Evolutionary conservation across 2,797 vertebrate genomes (phyloP).

Genomic region (Antennarius maculatus): DNA sequence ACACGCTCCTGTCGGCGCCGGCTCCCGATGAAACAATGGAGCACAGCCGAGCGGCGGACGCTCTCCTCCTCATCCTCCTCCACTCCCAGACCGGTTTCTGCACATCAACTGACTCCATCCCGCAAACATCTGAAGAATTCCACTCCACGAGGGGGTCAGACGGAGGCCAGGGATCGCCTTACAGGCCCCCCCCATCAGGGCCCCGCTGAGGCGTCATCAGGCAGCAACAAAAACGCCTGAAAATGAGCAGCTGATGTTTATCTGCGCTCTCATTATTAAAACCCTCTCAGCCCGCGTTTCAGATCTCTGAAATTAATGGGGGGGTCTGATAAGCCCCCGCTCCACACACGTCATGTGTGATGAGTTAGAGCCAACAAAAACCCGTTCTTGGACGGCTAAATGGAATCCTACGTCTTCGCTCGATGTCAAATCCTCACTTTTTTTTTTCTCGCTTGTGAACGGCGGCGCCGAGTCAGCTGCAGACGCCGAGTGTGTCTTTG

Average conservation of each 20-base stretch:
- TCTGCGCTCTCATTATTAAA: slow-evolving; percentile 52
- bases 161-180: slow-evolving; percentile 84
- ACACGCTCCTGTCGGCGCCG: slow-evolving; percentile 72
- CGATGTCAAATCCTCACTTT: slow-evolving; percentile 51
- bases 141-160: slow-evolving; percentile 82
- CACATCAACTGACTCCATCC: slow-evolving; percentile 82
- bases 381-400: slow-evolving; percentile 37
- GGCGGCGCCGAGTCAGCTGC: slow-evolving; percentile 63
- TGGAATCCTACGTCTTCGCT: slow-evolving; percentile 41
- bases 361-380: slow-evolving; percentile 18
- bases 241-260: slow-evolving; percentile 59
- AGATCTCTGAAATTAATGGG: slow-evolving; percentile 45
- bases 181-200: slow-evolving; percentile 76
- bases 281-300: slow-evolving; percentile 25
- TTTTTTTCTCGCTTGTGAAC: slow-evolving; percentile 68
- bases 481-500: slow-evolving; percentile 79
- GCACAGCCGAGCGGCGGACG: slow-evolving; percentile 77
- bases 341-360: slow-evolving; percentile 22
- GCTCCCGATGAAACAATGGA: slow-evolving; percentile 78
- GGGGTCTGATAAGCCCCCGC: slow-evolving; percentile 39
- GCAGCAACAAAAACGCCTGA: slow-evolving; percentile 56
- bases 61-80: slow-evolving; percentile 74
- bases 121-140: slow-evolving; percentile 83
- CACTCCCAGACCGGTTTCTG: slow-evolving; percentile 61
- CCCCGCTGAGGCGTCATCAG: slow-evolving; percentile 72